These are phyloP conservation scores for Cyrtodaria siliqua DNA, from an alignment of 2,888 invertebrate species.

Conservation along the genomic window DNA sequence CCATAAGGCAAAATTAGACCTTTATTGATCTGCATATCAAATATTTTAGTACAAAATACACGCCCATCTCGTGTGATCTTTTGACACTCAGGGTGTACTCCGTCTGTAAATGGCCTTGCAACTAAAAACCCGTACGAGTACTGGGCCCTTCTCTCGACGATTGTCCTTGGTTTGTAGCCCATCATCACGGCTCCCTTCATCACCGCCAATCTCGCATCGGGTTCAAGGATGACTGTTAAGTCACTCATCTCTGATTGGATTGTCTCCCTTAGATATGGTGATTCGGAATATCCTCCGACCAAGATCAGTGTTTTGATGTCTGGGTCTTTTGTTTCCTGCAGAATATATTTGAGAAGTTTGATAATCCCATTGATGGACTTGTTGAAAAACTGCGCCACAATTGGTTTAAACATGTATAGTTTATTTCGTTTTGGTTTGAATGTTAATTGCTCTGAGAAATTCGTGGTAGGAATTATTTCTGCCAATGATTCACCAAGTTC, in stretches of 20 bases:
- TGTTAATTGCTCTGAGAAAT: too few relatives aligned
- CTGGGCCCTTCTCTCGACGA: not conserved
- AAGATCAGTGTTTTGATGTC: constrained; percentile 1
- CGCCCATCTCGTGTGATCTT: not conserved
- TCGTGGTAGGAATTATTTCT: too few relatives aligned
- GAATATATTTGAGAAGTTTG: not conserved
- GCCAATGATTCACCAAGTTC: not conserved
- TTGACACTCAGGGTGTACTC: constrained; percentile 2
- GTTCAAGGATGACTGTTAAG: not conserved
- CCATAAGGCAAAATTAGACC: constrained; percentile 7
- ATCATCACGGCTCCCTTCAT: constrained; percentile 16
- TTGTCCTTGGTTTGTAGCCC: constrained; percentile 4
- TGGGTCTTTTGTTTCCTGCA: not conserved
- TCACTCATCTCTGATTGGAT: not conserved
- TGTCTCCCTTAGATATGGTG: not conserved
- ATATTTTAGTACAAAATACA: not conserved
- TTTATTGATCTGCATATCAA: constrained; percentile 14
- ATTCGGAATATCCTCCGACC: constrained; percentile 9
- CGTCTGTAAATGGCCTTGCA: not conserved
- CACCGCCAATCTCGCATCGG: constrained; percentile 16
- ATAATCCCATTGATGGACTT: not conserved
- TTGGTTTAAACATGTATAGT: too few relatives aligned
- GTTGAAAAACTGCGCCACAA: not conserved
- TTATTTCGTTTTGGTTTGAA: too few relatives aligned
- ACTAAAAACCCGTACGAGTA: constrained; percentile 7